Evolutionary conservation across 2,797 vertebrate genomes (phyloP).

Genomic region (Balearica regulorum): DNA sequence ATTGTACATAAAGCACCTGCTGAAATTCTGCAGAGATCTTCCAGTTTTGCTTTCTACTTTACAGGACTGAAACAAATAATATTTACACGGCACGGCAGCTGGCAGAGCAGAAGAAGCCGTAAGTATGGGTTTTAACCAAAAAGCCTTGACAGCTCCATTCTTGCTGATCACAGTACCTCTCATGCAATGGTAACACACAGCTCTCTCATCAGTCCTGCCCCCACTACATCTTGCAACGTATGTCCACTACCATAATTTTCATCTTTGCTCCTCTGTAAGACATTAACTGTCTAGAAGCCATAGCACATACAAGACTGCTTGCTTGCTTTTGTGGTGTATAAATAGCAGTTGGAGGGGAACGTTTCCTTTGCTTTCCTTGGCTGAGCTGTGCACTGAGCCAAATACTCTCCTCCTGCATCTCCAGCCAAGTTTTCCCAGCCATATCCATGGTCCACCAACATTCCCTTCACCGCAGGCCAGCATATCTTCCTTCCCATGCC

Average conservation of each 20-base stretch:
- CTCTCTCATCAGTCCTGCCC: not conserved
- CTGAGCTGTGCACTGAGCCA: not conserved
- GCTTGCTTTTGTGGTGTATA: not conserved
- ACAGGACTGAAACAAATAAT: not conserved
- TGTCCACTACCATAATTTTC: not conserved
- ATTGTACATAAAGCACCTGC: not conserved
- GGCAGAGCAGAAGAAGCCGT: not conserved
- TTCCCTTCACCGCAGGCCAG: not conserved
- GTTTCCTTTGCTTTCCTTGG: not conserved
- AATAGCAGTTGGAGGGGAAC: not conserved
- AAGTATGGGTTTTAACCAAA: not conserved
- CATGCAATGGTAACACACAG: not conserved
- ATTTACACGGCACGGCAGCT: not conserved
- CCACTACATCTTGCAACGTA: not conserved
- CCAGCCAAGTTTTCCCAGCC: not conserved
- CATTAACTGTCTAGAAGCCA: not conserved
- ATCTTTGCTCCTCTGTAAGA: not conserved
- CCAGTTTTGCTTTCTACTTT: not conserved
- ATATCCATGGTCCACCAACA: not conserved
- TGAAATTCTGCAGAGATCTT: not conserved
- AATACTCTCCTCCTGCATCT: not conserved
- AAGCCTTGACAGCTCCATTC: not conserved
- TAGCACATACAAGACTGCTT: not conserved
- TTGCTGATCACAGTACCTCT: not conserved
- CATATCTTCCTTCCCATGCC: not conserved